A percentile compares a stretch with the other conserved stretches of the same genome.
phyloP scores from a whole-genome alignment of 2,888 invertebrate species.

The Brachylomia viminalis region DNA sequence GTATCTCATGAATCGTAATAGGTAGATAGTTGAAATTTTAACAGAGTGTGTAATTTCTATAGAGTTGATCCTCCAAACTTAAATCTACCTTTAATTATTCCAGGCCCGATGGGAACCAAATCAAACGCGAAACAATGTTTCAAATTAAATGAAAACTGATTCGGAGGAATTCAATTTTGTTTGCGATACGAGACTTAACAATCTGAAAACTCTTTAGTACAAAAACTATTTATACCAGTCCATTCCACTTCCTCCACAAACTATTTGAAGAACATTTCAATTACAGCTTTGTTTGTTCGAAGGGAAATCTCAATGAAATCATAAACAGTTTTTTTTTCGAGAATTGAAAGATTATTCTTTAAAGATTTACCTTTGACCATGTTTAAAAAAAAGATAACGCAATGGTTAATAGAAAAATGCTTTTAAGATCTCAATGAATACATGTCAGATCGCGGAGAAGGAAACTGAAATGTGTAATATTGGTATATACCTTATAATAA shows the following conservation, averaged over 20 bases:
- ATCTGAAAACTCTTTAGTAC: neutral
- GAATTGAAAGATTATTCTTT: no score
- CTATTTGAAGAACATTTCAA: slow-evolving; percentile 25
- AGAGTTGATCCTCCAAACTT: neutral
- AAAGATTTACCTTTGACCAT: no score
- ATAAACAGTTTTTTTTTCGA: neutral
- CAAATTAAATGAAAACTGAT: slow-evolving; percentile 2
- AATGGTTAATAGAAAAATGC: no score
- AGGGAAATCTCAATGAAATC: neutral
- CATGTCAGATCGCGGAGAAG: no score
- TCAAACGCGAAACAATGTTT: slow-evolving; percentile 17
- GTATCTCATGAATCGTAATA: no score
- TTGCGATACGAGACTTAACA: slow-evolving; percentile 5
- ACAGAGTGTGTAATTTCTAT: no score
- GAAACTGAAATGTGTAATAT: no score
- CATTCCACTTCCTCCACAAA: neutral
- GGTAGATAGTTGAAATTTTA: no score
- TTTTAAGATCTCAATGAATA: no score
- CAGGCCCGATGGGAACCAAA: neutral
- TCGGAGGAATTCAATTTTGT: slow-evolving; percentile 14
- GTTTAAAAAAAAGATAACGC: no score
- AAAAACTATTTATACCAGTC: slow-evolving; percentile 30
- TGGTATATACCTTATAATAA: no score
- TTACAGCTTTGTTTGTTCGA: slow-evolving; percentile 19
- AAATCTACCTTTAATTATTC: neutral